Evolutionary conservation across 2,888 invertebrate genomes (phyloP), one percentile per base, ranked within the genome.

Genomic region (Physocephala rufipes): DNA sequence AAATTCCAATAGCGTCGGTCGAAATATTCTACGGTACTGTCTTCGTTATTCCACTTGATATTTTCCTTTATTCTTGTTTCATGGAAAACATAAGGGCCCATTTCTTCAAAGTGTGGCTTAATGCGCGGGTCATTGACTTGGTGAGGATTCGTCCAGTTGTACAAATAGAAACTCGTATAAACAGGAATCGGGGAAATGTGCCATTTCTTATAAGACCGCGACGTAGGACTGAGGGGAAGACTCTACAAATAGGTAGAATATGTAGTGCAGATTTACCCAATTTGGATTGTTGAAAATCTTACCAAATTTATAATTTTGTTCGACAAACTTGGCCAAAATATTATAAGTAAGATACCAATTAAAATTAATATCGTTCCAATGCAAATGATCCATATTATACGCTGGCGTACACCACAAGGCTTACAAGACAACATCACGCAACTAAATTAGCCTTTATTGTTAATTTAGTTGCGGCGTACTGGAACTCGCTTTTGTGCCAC

Each of bases 131-230:
- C 84, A 0, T 87, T 84, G 1, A 87, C 74, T 16, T 91, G 90
- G 4, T 90, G 86, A 0, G 90, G 86, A 83, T 95, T 95, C 1
- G 91, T 92, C 88, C 94, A 92, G 84, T 95, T 93, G 80, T 91
- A 95, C 77, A 95, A 86, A 82, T 89, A 90, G 76, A 92, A 87
- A 73, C 91, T 90, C 71, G 94, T 84, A 81, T 91, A 93, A 89
- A 94, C 90, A 0, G 94, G 93, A 68, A 94, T 89, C 0, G 95
- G 94, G 0, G 93, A 92, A 77, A 92, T 90, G 71, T 89, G 87
- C 96, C 95, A 96, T 73, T 92, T 88, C 0, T 87, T 84, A 83
- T 89, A 95, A 24, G 90, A 91, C 71, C 84, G 87, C 0, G 94
- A 93, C 1, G 86, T 82, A 1, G 88, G 86, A 1, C 89, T 85